phyloP scores from a whole-genome alignment of 1,140 invertebrate species.

The Calosoma granatense region DNA sequence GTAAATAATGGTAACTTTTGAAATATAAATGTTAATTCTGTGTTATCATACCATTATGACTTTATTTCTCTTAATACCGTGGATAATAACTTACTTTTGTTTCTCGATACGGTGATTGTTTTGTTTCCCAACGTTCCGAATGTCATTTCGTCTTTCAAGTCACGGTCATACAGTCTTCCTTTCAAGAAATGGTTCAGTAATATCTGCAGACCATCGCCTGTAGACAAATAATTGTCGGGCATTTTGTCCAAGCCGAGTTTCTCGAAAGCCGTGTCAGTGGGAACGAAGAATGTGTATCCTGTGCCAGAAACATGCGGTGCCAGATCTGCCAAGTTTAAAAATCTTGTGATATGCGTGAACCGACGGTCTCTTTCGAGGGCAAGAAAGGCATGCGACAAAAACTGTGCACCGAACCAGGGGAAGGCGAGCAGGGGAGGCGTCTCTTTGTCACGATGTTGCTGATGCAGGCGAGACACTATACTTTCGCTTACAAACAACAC shows the following conservation, averaged over 20 bases:
- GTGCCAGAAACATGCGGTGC: constrained; percentile 45
- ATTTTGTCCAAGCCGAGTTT: constrained; percentile 41
- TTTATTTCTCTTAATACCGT: no score
- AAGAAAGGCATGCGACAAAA: constrained; percentile 49
- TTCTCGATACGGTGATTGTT: constrained; percentile 37
- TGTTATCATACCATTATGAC: no score
- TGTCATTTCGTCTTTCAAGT: constrained; percentile 41
- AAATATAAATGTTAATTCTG: no score
- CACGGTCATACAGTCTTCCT: constrained; percentile 45
- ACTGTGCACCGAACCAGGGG: constrained; percentile 52
- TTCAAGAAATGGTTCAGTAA: constrained; percentile 52
- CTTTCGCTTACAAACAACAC: constrained; percentile 48
- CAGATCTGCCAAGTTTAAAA: constrained; percentile 46
- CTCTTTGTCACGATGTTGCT: constrained; percentile 49
- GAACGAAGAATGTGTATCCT: constrained; percentile 54
- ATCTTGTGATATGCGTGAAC: constrained; percentile 46
- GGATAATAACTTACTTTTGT: constrained; percentile 39
- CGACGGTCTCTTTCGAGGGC: constrained; percentile 43
- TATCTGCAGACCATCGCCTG: constrained; percentile 41
- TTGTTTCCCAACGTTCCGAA: constrained; percentile 42
- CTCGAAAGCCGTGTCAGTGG: constrained; percentile 46
- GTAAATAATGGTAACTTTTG: no score
- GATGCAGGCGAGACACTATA: constrained; percentile 46
- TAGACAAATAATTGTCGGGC: constrained; percentile 46
- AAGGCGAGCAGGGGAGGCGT: constrained; percentile 50